A percentile compares a stretch with the other conserved stretches of the same genome.
Evolutionary conservation across 2,888 invertebrate genomes (phyloP).

Genomic region (Lasioglossum villosulum): DNA sequence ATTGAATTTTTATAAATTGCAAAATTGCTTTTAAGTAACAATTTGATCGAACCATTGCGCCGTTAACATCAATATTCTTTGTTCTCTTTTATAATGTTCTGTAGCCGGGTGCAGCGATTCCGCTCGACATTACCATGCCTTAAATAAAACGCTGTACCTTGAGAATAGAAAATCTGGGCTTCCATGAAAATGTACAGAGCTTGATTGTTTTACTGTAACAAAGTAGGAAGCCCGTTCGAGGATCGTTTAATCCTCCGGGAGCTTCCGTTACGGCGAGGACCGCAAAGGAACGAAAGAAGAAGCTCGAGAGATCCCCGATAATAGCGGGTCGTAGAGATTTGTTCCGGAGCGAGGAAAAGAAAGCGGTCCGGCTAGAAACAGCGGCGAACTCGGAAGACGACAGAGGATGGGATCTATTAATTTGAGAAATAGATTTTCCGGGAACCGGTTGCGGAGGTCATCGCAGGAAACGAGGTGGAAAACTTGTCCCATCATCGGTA

Average conservation of each 20-base stretch:
- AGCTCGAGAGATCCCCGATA: neutral
- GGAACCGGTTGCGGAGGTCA: neutral
- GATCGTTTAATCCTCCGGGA: neutral
- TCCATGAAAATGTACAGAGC: neutral
- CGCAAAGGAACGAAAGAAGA: neutral
- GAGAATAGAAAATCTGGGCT: neutral
- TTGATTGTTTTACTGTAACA: neutral
- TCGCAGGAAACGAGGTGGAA: neutral
- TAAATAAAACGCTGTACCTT: neutral
- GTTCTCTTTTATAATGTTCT: neutral
- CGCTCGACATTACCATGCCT: neutral
- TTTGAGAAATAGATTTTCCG: conserved; percentile 6
- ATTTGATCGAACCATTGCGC: no score
- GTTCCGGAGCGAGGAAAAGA: neutral
- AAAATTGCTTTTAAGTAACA: no score
- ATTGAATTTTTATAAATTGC: no score
- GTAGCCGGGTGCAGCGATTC: neutral
- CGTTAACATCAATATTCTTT: no score
- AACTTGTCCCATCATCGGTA: conserved; percentile 10
- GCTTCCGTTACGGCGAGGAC: neutral
- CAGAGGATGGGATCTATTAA: neutral
- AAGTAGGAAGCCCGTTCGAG: neutral
- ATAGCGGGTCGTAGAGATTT: neutral
- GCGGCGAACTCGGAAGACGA: neutral
- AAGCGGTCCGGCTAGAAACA: neutral